Evolutionary conservation across 2,113 vertebrate species (phyloP).

Genomic region (Scomber colias): DNA sequence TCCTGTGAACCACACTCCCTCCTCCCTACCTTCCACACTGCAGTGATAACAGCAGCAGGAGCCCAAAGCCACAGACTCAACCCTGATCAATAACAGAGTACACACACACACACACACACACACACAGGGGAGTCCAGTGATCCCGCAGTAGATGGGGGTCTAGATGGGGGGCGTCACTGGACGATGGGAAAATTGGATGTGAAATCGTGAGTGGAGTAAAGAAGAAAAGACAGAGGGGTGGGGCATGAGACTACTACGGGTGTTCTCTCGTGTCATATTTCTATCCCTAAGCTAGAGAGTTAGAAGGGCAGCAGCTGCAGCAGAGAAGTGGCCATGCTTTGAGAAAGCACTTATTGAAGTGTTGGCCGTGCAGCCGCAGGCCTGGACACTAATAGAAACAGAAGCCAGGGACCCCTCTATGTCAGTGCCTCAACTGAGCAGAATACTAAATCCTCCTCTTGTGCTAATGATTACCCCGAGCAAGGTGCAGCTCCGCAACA

Average conservation of each 20-base stretch:
- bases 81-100: conserved; percentile 70
- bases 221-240: conserved; percentile 44
- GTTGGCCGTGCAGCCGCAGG: conserved; percentile 67
- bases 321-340: conserved; percentile 58
- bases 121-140: conserved; percentile 58
- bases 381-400: conserved; percentile 77
- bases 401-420: conserved; percentile 71
- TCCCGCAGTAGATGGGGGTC: conserved; percentile 62
- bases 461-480: conserved; percentile 79
- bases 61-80: conserved; percentile 67
- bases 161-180: conserved; percentile 64
- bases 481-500: conserved; percentile 66
- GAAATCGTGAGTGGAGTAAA: conserved; percentile 62
- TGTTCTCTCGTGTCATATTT: conserved; percentile 72
- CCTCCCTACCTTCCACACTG: conserved; percentile 63
- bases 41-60: conserved; percentile 74
- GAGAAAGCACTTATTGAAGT: conserved; percentile 71
- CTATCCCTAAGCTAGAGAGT: conserved; percentile 65
- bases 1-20: conserved; percentile 47
- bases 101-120: conserved; percentile 38
- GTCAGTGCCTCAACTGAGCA: conserved; percentile 63
- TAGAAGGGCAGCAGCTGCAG: conserved; percentile 71
- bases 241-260: conserved; percentile 58
- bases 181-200: conserved; percentile 75
- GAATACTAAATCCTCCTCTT: conserved; percentile 73